Evolutionary conservation across 2,113 vertebrate species (phyloP).

Genomic region (Stercorarius parasiticus): DNA sequence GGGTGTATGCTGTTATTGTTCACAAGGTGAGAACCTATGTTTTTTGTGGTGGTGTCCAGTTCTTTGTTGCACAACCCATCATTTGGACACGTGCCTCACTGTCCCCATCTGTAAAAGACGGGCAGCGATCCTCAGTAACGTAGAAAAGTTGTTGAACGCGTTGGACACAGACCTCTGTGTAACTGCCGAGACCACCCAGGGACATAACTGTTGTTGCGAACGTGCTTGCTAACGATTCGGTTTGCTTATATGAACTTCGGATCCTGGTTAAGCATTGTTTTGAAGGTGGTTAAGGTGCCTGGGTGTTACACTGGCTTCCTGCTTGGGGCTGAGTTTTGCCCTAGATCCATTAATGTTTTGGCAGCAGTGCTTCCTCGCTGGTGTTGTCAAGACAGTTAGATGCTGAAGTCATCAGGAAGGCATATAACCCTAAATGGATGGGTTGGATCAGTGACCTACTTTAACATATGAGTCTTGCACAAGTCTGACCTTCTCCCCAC

Average conservation of each 20-base stretch:
- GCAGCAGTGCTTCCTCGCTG: background rate
- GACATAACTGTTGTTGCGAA: background rate
- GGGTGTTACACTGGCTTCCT: background rate
- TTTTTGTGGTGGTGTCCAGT: background rate
- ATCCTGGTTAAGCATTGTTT: background rate
- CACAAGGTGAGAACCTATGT: background rate
- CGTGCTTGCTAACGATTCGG: background rate
- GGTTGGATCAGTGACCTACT: background rate
- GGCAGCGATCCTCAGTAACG: background rate
- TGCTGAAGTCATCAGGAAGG: background rate
- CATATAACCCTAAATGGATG: background rate
- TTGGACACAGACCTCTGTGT: background rate
- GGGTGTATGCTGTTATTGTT: background rate
- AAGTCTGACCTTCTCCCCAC: background rate
- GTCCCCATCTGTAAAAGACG: background rate
- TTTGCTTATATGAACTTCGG: background rate
- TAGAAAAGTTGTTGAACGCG: fast-evolving
- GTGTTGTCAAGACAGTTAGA: background rate
- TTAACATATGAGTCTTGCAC: background rate
- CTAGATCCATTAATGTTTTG: background rate
- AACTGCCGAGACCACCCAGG: background rate
- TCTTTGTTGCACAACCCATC: background rate
- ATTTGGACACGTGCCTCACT: fast-evolving
- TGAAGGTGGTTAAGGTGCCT: background rate
- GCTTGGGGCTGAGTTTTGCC: background rate